Evolutionary conservation across 2,888 invertebrate species (phyloP), one percentile per base, ranked within the genome.

Genomic region (Cephus sareptanus): DNA sequence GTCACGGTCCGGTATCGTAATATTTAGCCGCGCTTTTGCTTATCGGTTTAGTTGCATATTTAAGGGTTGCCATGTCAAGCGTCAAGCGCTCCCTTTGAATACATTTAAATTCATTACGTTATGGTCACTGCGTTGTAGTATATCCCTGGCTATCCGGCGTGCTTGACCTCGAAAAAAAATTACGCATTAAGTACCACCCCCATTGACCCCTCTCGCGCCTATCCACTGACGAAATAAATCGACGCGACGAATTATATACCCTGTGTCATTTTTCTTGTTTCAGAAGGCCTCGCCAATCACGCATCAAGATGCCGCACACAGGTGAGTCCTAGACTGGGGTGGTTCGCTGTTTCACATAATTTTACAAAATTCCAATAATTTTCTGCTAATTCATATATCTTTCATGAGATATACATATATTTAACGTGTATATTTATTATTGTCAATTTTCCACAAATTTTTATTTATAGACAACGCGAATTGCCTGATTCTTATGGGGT

Each of bases 31-130:
- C 85, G 88, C 84, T 86, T 87, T 82, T 79, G 82, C 89, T 89
- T 89, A 89, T 89, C 89, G 88, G 83, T 84, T 83, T 81, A 82
- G 84, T 87, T 87, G 90, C 89, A 89, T 90, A 89, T 89, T 90
- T 89, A 89, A 90, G 89, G 90, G 90, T 88, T 88, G 89, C 88
- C 90, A 87, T 88, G 90, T 89, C 89, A 87, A 88, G 88, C 89
- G 86, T 87, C 89, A 89, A 87, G 89, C 88, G 86, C 90, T 89
- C 89, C 90, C 90, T 88, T 90, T 90, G 90, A 90, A 90, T 90
- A 90, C 87, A 90, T 90, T 90, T 90, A 90, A 90, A 90, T 90
- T 90, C 88, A 90, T 90, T 90, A 90, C 76, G 85, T 84, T 83
- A 83, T 82, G 81, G 81, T 81, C 81, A 83, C 83, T 83, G 77